Evolutionary conservation across 2,888 invertebrate species (phyloP), one percentile per base, ranked within the genome.

Genomic region (Acleris laterana): DNA sequence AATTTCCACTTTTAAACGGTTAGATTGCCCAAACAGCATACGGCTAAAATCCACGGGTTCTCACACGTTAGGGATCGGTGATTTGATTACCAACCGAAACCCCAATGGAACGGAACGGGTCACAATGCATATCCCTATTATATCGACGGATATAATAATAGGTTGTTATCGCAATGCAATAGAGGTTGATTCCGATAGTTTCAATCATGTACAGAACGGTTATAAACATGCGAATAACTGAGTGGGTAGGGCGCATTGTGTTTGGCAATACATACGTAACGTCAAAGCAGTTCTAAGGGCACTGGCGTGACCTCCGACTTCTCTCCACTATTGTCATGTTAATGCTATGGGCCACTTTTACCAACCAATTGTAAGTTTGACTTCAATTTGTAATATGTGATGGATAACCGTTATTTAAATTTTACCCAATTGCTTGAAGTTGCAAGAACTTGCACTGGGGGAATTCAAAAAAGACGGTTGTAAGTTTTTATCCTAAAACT

Each of bases 221-320:
- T 78, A 80, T 80, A 84, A 87, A 83, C 82, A 83, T 81, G 78
- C 76, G 78, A 80, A 82, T 82, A 83, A 81, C 74, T 74, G 81
- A 74, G 84, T 89, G 85, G 89, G 90, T 81, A 81, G 85, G 87
- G 86, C 84, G 74, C 82, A 87, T 89, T 89, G 89, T 88, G 84
- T 77, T 79, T 70, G 71, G 77, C 76, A 76, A 76, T 81, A 74
- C 78, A 77, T 77, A 75, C 72, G 17, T 17, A 72, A 78, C 74
- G 68, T 74, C 75, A 74, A 77, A 75, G 79, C 71, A 72, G 75
- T 84, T 86, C 84, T 86, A 84, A 83, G 87, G 84, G 86, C 88
- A 84, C 77, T 78, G 73, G 78, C 77, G 78, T 85, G 85, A 89
- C 87, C 90, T 86, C 79, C 80, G 85, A 84, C 87, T 88, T 87